These are phyloP conservation scores for Cecidostiba fungosa DNA, from an alignment of 2,888 invertebrate species.

Conservation along the genomic window DNA sequence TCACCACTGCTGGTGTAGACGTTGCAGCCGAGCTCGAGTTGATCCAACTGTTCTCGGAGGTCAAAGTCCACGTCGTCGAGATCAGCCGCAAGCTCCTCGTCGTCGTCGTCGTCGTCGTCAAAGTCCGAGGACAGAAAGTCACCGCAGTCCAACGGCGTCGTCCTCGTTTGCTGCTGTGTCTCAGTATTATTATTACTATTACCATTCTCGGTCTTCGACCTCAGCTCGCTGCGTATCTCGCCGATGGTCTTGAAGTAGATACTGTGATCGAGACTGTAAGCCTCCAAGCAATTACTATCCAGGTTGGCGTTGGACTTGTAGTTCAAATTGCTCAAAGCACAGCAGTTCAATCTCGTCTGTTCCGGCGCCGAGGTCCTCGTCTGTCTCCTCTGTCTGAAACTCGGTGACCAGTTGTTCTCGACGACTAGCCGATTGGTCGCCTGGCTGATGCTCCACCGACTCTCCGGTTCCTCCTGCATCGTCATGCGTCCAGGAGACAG, in stretches of 20 bases:
- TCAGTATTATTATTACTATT: neutral
- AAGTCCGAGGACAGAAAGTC: slow-evolving; percentile 61
- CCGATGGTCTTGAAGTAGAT: slow-evolving; percentile 79
- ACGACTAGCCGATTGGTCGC: slow-evolving; percentile 69
- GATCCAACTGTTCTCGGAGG: slow-evolving; percentile 46
- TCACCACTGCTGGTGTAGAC: neutral
- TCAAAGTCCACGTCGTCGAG: slow-evolving; percentile 12
- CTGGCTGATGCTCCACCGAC: slow-evolving; percentile 67
- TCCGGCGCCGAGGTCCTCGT: slow-evolving; percentile 18
- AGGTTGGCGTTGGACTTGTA: slow-evolving; percentile 75
- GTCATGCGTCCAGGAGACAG: slow-evolving; percentile 72
- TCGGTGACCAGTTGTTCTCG: slow-evolving; percentile 66
- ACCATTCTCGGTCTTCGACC: neutral
- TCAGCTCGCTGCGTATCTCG: slow-evolving; percentile 70
- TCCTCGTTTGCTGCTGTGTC: neutral
- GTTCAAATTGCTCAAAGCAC: slow-evolving; percentile 72
- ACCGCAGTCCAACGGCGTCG: slow-evolving; percentile 57
- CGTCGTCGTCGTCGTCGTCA: slow-evolving; percentile 62
- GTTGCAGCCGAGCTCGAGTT: neutral
- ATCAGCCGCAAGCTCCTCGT: slow-evolving; percentile 67
- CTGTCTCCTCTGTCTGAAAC: neutral
- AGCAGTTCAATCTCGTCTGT: slow-evolving; percentile 73
- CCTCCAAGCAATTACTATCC: slow-evolving; percentile 75
- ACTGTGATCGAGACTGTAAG: slow-evolving; percentile 77
- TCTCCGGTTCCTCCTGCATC: slow-evolving; percentile 69